Evolutionary conservation across 2,797 vertebrate genomes (phyloP).

Genomic region (Yasuhikotakia modesta): DNA sequence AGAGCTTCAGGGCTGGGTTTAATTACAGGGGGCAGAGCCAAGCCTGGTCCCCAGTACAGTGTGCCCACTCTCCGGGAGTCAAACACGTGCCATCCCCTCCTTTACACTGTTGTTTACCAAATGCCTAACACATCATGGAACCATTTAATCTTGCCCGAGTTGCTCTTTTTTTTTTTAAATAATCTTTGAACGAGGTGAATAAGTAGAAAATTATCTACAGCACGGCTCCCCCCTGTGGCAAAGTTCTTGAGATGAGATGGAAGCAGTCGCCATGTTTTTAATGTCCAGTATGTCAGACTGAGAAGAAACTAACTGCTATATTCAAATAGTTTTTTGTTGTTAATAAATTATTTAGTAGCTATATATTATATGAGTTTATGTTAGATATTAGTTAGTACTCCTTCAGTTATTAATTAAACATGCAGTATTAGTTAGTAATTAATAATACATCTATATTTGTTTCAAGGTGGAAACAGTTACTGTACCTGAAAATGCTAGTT

Average conservation of each 20-base stretch:
- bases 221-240: slow-evolving; percentile 46
- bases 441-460: neutral
- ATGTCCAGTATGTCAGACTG: neutral
- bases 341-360: no score
- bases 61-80: slow-evolving; percentile 45
- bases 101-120: slow-evolving; percentile 60
- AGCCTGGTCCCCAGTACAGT: slow-evolving; percentile 51
- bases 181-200: slow-evolving; percentile 29
- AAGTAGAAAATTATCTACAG: slow-evolving; percentile 26
- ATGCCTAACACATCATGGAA: slow-evolving; percentile 61
- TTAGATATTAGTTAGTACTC: no score
- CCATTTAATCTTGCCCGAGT: slow-evolving; percentile 47
- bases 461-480: neutral
- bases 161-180: slow-evolving; percentile 26
- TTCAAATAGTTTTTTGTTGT: no score
- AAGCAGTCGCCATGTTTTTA: neutral
- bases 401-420: no score
- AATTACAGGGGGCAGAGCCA: slow-evolving; percentile 59
- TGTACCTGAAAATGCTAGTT: no score
- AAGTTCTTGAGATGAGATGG: neutral
- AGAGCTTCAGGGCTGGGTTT: slow-evolving; percentile 53
- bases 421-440: neutral
- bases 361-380: no score
- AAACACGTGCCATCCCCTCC: slow-evolving; percentile 54
- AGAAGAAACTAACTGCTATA: neutral